Evolutionary conservation across 2,797 vertebrate species (phyloP).

Genomic region (Gallirallus australis): DNA sequence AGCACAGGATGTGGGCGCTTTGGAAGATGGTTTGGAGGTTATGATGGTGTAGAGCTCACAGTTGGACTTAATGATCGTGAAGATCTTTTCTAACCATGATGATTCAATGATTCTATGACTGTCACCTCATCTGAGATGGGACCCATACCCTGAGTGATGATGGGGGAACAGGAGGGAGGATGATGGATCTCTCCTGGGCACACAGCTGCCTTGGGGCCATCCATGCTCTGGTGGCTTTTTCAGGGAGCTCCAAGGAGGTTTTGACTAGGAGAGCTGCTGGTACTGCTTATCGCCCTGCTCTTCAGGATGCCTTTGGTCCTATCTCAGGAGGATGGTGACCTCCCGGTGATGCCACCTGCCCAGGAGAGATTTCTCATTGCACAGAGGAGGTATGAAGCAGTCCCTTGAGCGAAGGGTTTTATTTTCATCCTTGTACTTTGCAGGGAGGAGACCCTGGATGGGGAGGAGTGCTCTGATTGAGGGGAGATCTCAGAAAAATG

Average conservation of each 20-base stretch:
- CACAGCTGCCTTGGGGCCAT: fast-evolving
- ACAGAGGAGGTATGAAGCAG: not conserved
- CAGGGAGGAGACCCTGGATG: not conserved
- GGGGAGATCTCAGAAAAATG: not conserved
- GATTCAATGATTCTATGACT: not conserved
- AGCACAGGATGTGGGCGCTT: not conserved
- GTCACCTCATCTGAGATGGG: not conserved
- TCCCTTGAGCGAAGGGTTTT: not conserved
- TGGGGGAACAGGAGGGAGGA: not conserved
- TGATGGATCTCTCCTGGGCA: not conserved
- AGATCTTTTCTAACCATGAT: too few relatives aligned
- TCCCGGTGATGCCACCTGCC: not conserved
- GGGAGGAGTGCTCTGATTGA: not conserved
- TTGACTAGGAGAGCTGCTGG: not conserved
- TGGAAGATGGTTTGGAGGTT: too few relatives aligned
- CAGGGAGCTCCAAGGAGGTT: not conserved
- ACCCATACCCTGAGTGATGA: fast-evolving
- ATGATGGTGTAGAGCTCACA: too few relatives aligned
- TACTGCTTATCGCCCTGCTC: not conserved
- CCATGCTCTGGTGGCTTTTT: not conserved
- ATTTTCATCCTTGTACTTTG: not conserved
- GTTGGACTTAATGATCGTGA: too few relatives aligned
- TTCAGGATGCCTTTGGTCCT: not conserved
- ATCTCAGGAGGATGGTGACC: not conserved
- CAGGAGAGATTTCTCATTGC: not conserved